Percentiles rank a stretch among this genome's conserved stretches.
Evolutionary conservation across 2,888 invertebrate genomes (phyloP).

Genomic region (Suillia variegata): DNA sequence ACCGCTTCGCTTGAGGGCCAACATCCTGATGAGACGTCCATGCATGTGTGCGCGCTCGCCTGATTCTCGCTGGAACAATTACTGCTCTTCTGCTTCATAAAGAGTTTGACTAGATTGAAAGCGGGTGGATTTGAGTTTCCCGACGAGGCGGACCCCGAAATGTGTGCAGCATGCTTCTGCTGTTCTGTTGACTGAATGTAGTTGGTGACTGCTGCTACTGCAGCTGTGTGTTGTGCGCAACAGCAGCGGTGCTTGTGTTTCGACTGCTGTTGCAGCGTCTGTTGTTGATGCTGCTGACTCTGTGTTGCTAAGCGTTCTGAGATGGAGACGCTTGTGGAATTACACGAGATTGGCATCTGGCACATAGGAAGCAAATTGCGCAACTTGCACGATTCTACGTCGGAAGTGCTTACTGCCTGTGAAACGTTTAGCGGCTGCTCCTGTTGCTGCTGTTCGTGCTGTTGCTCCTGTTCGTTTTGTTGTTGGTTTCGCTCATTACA

Average conservation of each 20-base stretch:
- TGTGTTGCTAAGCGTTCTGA: slow-evolving; percentile 44
- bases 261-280: slow-evolving; percentile 30
- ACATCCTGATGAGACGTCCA: slow-evolving; percentile 81
- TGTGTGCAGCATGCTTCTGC: slow-evolving; percentile 37
- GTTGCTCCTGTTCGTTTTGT: slow-evolving; percentile 36
- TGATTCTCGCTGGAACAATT: slow-evolving; percentile 68
- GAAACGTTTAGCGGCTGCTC: slow-evolving; percentile 58
- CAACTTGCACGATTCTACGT: slow-evolving; percentile 64
- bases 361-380: slow-evolving; percentile 61
- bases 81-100: slow-evolving; percentile 88
- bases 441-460: slow-evolving; percentile 28
- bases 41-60: slow-evolving; percentile 63
- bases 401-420: slow-evolving; percentile 71
- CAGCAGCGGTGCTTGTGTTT: slow-evolving; percentile 49
- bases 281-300: slow-evolving; percentile 33
- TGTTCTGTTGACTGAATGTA: slow-evolving; percentile 44
- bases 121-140: slow-evolving; percentile 69
- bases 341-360: slow-evolving; percentile 59
- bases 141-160: slow-evolving; percentile 55
- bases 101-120: slow-evolving; percentile 83
- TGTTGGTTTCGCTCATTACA: slow-evolving; percentile 22
- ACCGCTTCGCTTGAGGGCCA: slow-evolving; percentile 68
- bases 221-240: slow-evolving; percentile 30
- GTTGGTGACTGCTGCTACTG: slow-evolving; percentile 20
- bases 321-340: slow-evolving; percentile 46